phyloP scores from a whole-genome alignment of 2,888 invertebrate genomes.

The Troglohyphantes excavatus region DNA sequence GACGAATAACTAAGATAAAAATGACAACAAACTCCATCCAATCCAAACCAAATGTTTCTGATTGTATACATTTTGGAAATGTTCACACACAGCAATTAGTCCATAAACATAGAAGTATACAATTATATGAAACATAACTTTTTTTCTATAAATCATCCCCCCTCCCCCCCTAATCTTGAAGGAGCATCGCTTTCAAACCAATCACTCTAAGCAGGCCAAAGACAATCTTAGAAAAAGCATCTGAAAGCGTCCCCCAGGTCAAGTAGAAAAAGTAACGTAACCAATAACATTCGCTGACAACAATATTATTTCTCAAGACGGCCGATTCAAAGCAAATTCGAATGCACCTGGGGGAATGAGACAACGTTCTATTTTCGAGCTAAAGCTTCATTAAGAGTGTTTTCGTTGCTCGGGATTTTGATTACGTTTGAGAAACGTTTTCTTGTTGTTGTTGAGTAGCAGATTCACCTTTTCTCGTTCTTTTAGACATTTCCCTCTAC shows the following conservation, averaged over 20 bases:
- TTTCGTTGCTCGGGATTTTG: background rate
- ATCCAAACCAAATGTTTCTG: too few species aligned
- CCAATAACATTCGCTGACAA: constrained; percentile 6
- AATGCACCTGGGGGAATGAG: constrained; percentile 9
- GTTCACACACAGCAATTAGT: too few species aligned
- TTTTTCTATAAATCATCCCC: too few species aligned
- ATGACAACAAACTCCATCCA: too few species aligned
- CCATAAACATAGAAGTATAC: too few species aligned
- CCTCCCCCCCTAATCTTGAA: too few species aligned
- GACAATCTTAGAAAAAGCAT: background rate
- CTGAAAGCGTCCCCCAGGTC: background rate
- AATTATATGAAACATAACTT: too few species aligned
- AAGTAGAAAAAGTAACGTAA: background rate
- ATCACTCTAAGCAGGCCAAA: background rate
- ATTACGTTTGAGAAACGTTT: background rate
- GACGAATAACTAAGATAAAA: too few species aligned
- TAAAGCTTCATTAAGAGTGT: background rate
- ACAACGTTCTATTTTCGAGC: background rate
- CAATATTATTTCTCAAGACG: background rate
- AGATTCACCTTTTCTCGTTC: background rate
- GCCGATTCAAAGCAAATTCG: background rate
- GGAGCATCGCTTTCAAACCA: background rate
- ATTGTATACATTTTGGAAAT: too few species aligned
- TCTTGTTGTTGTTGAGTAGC: background rate
- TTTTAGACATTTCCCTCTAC: too few species aligned